phyloP scores from a whole-genome alignment of 2,797 vertebrate genomes.

The Gephyroberyx darwinii region DNA sequence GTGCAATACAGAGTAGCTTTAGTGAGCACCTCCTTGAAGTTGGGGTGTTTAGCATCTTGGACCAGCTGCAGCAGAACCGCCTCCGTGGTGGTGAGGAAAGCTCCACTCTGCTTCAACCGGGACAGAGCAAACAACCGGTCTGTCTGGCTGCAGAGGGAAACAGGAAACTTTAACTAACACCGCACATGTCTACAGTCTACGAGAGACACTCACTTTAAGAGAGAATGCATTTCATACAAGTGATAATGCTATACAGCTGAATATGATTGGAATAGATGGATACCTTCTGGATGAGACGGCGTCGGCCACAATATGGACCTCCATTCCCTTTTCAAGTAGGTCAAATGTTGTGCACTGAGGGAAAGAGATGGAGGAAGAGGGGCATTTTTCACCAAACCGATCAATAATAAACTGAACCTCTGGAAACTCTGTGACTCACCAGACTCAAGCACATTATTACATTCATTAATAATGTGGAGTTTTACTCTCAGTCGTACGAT shows the following conservation, averaged over 20 bases:
- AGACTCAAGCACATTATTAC: not conserved
- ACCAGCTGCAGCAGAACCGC: slow-evolving; percentile 88
- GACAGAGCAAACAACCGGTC: slow-evolving; percentile 88
- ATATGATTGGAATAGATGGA: not conserved
- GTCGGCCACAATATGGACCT: slow-evolving; percentile 91
- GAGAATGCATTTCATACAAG: too few relatives aligned
- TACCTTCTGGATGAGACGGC: slow-evolving; percentile 91
- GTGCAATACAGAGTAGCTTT: not conserved
- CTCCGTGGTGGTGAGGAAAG: slow-evolving; percentile 91
- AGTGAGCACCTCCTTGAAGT: slow-evolving; percentile 87
- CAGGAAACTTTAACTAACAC: slow-evolving; percentile 7
- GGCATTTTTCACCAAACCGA: not conserved
- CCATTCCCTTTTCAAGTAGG: slow-evolving; percentile 86
- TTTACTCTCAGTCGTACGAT: not conserved
- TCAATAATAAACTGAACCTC: slow-evolving; percentile 1
- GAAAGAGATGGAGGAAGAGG: slow-evolving; percentile 26
- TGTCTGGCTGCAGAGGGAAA: slow-evolving; percentile 82
- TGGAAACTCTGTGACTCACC: not conserved
- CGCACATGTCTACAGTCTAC: not conserved
- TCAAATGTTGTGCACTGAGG: slow-evolving; percentile 87
- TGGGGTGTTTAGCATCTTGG: slow-evolving; percentile 85
- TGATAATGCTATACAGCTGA: not conserved
- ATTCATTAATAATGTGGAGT: not conserved
- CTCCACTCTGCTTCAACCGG: slow-evolving; percentile 89
- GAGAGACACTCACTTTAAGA: not conserved